phyloP scores from a whole-genome alignment of 2,888 invertebrate genomes.

The Eugnorisma glareosa region DNA sequence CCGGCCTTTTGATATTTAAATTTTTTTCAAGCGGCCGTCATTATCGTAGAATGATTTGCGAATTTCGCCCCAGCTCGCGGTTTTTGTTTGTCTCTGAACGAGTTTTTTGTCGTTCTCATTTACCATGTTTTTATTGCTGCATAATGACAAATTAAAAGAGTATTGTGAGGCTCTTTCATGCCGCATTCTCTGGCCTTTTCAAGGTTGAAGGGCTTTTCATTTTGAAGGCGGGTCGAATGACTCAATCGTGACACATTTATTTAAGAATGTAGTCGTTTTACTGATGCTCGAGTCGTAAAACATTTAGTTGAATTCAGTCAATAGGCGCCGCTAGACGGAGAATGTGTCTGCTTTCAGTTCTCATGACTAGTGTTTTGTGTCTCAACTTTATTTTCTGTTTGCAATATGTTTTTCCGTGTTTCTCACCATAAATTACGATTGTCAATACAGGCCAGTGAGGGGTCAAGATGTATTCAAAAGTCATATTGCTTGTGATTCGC shows the following conservation, averaged over 20 bases:
- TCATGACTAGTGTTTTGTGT: conserved; percentile 32
- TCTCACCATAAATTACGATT: conserved; percentile 58
- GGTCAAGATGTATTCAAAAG: conserved; percentile 53
- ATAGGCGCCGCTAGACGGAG: conserved; percentile 30
- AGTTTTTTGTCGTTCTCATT: conserved; percentile 89
- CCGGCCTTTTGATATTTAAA: conserved; percentile 91
- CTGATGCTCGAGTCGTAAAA: conserved; percentile 47
- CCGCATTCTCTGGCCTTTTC: conserved; percentile 82
- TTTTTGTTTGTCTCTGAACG: conserved; percentile 87
- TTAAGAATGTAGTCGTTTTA: conserved; percentile 42
- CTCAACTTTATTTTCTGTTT: conserved; percentile 54
- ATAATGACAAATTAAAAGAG: conserved; percentile 90
- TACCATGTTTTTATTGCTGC: conserved; percentile 90
- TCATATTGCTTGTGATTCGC: conserved; percentile 41
- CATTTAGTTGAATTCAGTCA: conserved; percentile 46
- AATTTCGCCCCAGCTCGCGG: conserved; percentile 88
- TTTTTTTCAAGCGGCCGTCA: conserved; percentile 90
- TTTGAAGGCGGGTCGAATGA: conserved; percentile 74
- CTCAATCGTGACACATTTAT: conserved; percentile 76
- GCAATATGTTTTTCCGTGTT: conserved; percentile 52
- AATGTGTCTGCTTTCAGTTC: conserved; percentile 38
- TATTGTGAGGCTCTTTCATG: conserved; percentile 89
- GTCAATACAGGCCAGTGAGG: conserved; percentile 43
- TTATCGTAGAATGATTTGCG: conserved; percentile 89
- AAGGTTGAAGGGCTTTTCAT: conserved; percentile 80